Base-by-base conservation (phyloP, 2,113 vertebrate species). In the Neolamprologus longior region DNA sequence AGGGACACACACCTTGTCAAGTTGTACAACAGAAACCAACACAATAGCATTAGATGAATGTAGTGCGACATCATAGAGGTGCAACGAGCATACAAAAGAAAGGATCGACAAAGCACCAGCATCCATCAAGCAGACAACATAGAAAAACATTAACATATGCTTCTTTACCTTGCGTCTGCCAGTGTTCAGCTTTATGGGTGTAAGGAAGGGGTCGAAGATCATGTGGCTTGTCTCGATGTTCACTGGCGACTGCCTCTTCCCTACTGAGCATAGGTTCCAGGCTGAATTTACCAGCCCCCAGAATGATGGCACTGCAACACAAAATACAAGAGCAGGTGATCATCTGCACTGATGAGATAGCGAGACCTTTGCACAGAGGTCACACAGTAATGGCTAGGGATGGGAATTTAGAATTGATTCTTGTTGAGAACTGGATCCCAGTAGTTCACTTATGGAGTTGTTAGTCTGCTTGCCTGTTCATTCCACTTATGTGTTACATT, bases 141-240 rank as follows among this genome's bases (percentile, higher is more conserved):
- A 17, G 21, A 40, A 40, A 24, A 9, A 14, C 13, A 21, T 68
- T n/a, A 55, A 71, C 9, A n/a, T 87, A 6, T n/a, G 61, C 37
- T 55, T 73, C 61, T 52, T 92, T 98, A 99, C 99, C 99, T 99
- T 99, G 90, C 97, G 97, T 90, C 98, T 98, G 2, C 98, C 99
- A 1, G 98, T 99, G 95, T 99, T 99, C 89, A 99, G 97, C 81
- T 98, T 98, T 81, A 99, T 97, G 17, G 98, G 97, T 4, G 97
- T 98, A 93, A 99, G 96, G 95, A 99, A 99, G 47, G 98, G 99
- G 94, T 99, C 99, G 87, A 99, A 99, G 95, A 99, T 99, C 99
- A 99, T 99, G 96, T 99, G 98, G 94, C 98, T 99, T 91, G 99
- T 99, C 96, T 99, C 98, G 88, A 99, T 99, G 97, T 99, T 99